Conservation (phyloP, 2,797 vertebrate species). For the Valencia hispanica region DNA sequence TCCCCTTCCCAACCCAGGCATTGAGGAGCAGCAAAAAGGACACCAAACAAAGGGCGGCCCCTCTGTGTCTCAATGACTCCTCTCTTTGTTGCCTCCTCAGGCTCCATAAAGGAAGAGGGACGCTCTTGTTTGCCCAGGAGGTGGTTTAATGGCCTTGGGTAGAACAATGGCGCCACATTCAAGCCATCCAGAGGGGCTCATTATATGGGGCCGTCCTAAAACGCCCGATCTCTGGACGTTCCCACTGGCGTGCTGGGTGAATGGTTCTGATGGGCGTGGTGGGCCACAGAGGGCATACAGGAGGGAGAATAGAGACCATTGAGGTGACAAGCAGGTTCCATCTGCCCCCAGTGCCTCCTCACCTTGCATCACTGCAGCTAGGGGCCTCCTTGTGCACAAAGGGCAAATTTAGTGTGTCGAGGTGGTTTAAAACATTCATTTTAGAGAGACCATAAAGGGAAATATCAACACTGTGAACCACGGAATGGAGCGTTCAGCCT, state of each 20-base stretch:
- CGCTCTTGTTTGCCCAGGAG: constrained; percentile 95
- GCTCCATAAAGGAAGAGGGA: constrained; percentile 93
- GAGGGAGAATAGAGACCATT: constrained; percentile 88
- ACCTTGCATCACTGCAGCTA: constrained; percentile 90
- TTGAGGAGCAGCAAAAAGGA: constrained; percentile 94
- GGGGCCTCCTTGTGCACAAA: constrained; percentile 88
- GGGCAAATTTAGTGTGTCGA: constrained; percentile 85
- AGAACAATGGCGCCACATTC: constrained; percentile 94
- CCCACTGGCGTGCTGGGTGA: constrained; percentile 89
- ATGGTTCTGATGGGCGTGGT: constrained; percentile 84
- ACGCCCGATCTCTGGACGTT: constrained; percentile 87
- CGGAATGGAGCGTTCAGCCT: constrained; percentile 81
- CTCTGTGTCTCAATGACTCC: constrained; percentile 91
- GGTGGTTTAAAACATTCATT: constrained; percentile 87
- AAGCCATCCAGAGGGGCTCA: constrained; percentile 87
- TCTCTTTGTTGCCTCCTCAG: constrained; percentile 89
- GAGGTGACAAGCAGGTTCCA: constrained; percentile 94
- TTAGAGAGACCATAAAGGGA: constrained; percentile 84
- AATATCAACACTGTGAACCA: constrained; percentile 84
- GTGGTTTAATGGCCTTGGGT: constrained; percentile 91
- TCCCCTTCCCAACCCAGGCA: constrained; percentile 90
- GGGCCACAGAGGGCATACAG: constrained; percentile 72
- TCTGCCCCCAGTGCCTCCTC: constrained; percentile 91
- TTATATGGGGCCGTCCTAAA: constrained; percentile 90
- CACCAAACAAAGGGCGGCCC: constrained; percentile 91